Conservation (phyloP, 2,888 invertebrate species). For the Melinaea menophilus region DNA sequence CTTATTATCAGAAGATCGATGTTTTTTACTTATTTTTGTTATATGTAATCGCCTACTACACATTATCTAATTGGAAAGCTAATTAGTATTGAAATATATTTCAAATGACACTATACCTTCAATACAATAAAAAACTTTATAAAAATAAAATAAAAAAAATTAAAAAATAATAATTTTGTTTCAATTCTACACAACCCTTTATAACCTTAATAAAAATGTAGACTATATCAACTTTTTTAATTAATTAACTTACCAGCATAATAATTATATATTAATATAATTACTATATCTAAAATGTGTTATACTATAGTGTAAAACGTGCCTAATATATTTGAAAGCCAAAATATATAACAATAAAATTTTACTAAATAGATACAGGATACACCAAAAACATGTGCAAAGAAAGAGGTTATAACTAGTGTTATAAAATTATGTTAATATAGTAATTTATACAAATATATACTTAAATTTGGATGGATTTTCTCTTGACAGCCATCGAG, state of each 20-base stretch:
- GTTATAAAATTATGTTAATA: too few relatives aligned
- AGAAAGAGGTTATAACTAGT: too few relatives aligned
- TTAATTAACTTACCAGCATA: background rate
- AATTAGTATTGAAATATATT: slow-evolving; percentile 67
- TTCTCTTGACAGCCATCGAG: too few relatives aligned
- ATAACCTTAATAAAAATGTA: background rate
- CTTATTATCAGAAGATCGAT: slow-evolving; percentile 32
- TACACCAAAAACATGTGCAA: too few relatives aligned
- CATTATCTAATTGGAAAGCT: slow-evolving; percentile 69
- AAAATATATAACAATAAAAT: too few relatives aligned
- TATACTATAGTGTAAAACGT: too few relatives aligned
- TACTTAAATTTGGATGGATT: too few relatives aligned
- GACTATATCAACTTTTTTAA: background rate
- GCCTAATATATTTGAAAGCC: too few relatives aligned
- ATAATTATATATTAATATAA: too few relatives aligned
- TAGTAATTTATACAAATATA: too few relatives aligned
- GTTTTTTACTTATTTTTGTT: slow-evolving; percentile 51
- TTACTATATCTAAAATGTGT: too few relatives aligned
- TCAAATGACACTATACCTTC: slow-evolving; percentile 74
- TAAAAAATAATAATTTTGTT: slow-evolving; percentile 43
- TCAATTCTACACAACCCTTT: slow-evolving; percentile 38
- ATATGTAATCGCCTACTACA: slow-evolving; percentile 74
- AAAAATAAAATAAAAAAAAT: slow-evolving; percentile 64
- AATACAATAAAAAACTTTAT: slow-evolving; percentile 73
- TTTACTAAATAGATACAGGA: background rate